Conservation (phyloP, 2,113 vertebrate species). For the Tyrannus savana region DNA sequence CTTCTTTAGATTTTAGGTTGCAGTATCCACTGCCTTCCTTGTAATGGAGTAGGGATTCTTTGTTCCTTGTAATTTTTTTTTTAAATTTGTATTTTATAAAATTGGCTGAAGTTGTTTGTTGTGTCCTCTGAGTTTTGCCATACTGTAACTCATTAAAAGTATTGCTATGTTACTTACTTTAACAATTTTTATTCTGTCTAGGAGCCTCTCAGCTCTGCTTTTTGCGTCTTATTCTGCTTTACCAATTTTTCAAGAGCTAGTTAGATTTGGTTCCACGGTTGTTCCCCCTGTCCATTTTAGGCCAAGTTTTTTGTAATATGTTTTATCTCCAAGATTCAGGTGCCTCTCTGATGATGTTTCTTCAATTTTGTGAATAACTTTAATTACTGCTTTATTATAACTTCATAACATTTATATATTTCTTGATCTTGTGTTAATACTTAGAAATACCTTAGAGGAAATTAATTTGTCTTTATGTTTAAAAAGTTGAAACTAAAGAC, state of each 20-base stretch:
- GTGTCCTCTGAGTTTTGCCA: background rate
- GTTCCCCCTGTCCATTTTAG: background rate
- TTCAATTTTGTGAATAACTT: background rate
- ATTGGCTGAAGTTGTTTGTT: background rate
- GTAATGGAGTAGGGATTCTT: background rate
- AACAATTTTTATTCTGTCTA: background rate
- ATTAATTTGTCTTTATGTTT: background rate
- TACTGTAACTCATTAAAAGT: background rate
- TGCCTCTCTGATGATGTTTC: background rate
- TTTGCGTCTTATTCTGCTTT: background rate
- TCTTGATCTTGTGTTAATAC: background rate
- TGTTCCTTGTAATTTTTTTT: background rate
- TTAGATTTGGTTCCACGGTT: background rate
- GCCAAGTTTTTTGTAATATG: background rate
- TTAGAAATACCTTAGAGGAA: background rate
- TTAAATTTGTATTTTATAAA: background rate
- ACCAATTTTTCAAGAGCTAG: background rate
- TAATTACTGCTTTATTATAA: background rate
- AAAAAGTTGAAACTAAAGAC: background rate
- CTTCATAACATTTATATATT: background rate
- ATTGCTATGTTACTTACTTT: background rate
- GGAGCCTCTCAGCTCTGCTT: background rate
- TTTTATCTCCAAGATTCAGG: background rate
- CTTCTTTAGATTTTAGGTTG: background rate
- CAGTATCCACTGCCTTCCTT: background rate